A percentile compares a stretch with the other conserved stretches of the same genome.
Evolutionary conservation across 2,797 vertebrate genomes (phyloP).

Genomic region (Microhierax caerulescens): DNA sequence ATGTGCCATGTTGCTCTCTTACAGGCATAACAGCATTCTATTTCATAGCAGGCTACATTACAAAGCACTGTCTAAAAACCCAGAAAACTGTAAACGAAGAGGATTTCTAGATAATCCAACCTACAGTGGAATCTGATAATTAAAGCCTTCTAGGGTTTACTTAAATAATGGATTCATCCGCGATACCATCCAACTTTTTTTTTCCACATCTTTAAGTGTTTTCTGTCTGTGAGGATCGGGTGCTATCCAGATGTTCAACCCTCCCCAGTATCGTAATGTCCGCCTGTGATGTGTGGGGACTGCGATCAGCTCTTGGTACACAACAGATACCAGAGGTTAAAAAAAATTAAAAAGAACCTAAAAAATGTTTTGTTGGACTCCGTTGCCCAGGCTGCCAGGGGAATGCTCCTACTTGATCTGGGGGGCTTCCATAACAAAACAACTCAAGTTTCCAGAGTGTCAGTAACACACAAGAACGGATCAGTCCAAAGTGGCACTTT

Average conservation of each 20-base stretch:
- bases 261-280: conserved; percentile 48
- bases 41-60: conserved; percentile 40
- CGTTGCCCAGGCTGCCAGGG: conserved; percentile 81
- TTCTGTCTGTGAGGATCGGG: conserved; percentile 57
- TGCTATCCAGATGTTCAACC: conserved; percentile 48
- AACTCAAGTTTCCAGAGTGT: conserved; percentile 58
- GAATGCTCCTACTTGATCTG: conserved; percentile 75
- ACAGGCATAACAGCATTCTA: neutral
- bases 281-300: conserved; percentile 61
- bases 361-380: conserved; percentile 79
- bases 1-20: neutral
- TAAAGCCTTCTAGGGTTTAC: conserved; percentile 49
- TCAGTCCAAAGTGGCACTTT: conserved; percentile 60
- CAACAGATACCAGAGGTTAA: conserved; percentile 76
- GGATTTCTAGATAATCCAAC: conserved; percentile 40
- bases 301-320: conserved; percentile 73
- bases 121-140: conserved; percentile 24
- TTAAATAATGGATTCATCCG: conserved; percentile 54
- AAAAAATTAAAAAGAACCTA: conserved; percentile 81
- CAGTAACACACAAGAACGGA: conserved; percentile 22
- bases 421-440: conserved; percentile 60
- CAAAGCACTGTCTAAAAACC: neutral
- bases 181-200: conserved; percentile 24
- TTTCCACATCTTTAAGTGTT: conserved; percentile 40
- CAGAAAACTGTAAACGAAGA: conserved; percentile 19